These are phyloP conservation scores for Burhinus oedicnemus DNA, from an alignment of 2,113 vertebrate genomes.

Conservation along the genomic window DNA sequence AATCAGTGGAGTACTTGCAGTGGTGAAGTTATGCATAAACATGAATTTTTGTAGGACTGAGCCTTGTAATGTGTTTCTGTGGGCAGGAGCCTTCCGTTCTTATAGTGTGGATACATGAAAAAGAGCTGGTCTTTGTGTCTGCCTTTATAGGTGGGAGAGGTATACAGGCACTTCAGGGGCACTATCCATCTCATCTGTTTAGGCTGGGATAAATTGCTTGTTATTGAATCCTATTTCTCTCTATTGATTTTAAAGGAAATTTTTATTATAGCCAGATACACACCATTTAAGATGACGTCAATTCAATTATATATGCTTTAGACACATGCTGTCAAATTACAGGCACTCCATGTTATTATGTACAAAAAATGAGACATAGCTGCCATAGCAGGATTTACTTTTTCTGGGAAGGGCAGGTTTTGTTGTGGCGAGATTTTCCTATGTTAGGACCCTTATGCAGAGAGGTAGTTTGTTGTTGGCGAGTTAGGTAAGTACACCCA, in stretches of 20 bases:
- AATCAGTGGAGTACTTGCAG: background rate
- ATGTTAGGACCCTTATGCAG: background rate
- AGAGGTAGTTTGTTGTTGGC: background rate
- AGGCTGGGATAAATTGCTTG: background rate
- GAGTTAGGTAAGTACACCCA: background rate
- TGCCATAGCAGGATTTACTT: background rate
- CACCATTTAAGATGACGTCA: background rate
- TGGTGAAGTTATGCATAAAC: background rate
- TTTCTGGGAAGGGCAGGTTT: background rate
- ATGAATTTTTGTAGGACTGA: background rate
- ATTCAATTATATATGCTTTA: background rate
- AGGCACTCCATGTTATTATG: background rate
- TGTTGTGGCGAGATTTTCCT: background rate
- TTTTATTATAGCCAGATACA: background rate
- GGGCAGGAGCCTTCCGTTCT: background rate
- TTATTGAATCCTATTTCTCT: background rate
- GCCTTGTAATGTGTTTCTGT: background rate
- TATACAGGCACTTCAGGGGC: background rate
- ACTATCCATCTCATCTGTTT: background rate
- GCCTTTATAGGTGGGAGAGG: background rate
- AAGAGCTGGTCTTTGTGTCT: background rate
- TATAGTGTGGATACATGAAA: too few species aligned
- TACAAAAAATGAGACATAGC: background rate
- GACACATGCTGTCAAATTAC: background rate
- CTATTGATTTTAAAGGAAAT: background rate